Conservation (phyloP, 64 coral and sea anemone species). For the Pocillopora verrucosa region DNA sequence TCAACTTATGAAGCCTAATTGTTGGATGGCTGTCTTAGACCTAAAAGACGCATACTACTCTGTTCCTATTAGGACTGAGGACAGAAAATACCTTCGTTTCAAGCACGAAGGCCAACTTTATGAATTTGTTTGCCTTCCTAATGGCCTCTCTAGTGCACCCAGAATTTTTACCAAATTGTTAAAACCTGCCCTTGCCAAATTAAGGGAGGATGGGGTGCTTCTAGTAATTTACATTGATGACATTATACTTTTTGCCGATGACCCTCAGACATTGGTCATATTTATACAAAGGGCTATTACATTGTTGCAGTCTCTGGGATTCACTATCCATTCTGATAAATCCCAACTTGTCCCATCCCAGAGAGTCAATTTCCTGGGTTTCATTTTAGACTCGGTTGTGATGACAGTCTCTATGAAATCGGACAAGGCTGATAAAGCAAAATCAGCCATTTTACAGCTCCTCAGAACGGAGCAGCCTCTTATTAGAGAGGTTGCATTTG, state of each 20-base stretch:
- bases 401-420: constrained; percentile 46
- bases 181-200: constrained; percentile 39
- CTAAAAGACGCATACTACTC: constrained; percentile 67
- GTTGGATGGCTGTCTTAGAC: constrained; percentile 45
- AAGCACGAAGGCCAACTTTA: constrained; percentile 25
- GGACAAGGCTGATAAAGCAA: constrained; percentile 31
- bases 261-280: not conserved
- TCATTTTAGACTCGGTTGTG: constrained; percentile 32
- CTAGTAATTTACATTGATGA: constrained; percentile 61
- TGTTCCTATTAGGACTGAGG: not conserved
- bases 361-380: constrained; percentile 32
- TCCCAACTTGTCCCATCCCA: constrained; percentile 4
- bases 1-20: constrained; percentile 34
- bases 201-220: constrained; percentile 27
- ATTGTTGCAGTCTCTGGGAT: constrained; percentile 1
- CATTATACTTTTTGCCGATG: constrained; percentile 22
- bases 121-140: constrained; percentile 43
- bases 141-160: constrained; percentile 48
- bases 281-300: constrained; percentile 9
- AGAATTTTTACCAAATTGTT: constrained; percentile 63
- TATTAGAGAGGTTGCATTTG: constrained; percentile 51
- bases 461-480: constrained; percentile 11
- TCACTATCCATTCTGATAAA: constrained; percentile 6
- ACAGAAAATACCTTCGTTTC: constrained; percentile 55
- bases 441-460: constrained; percentile 6